Evolutionary conservation across 2,888 invertebrate species (phyloP), one percentile per base, ranked within the genome.

Genomic region (Dendrolimus pini): DNA sequence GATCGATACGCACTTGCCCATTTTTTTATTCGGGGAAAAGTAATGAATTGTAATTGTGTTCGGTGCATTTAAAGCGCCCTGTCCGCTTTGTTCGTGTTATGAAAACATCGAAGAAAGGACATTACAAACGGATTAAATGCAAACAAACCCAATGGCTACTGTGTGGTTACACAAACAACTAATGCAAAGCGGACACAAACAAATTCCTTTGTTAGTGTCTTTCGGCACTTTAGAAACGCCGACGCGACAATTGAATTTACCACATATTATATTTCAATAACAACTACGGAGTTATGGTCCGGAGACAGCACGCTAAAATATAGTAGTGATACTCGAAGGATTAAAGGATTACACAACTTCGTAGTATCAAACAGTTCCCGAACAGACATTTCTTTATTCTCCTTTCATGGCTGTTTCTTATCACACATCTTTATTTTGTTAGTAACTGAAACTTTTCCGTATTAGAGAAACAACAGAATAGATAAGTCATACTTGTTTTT

Each of bases 71-170:
- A 61, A 70, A 57, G 68, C 69, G 71, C 70, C 70, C 70, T 67
- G 62, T 62, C 62, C 65, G 61, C 65, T 67, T 63, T 69, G 65
- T 71, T 69, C 70, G 70, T 72, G 71, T 82, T 79, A 77, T 77
- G 68, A 75, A 72, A 78, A 83, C 82, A 80, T 74, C 67, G 72
- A 69, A 81, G 78, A 82, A 81, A 80, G 75, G 78, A 73, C 73
- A 82, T 81, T 76, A 84, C 82, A 86, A 83, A 85, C 80, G 82
- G 89, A 89, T 89, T 89, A 89, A 83, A 82, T 72, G 79, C 82
- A 84, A 88, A 87, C 87, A 87, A 75, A 77, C 75, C 75, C 77
- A 71, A 70, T 78, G 80, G 85, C 84, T 78, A 74, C 74, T 69
- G 80, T 77, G 78, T 75, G 78, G 80, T 72, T 77, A 80, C 77